Base-by-base conservation (phyloP, 2,888 invertebrate species). In the Ophion ellenae region DNA sequence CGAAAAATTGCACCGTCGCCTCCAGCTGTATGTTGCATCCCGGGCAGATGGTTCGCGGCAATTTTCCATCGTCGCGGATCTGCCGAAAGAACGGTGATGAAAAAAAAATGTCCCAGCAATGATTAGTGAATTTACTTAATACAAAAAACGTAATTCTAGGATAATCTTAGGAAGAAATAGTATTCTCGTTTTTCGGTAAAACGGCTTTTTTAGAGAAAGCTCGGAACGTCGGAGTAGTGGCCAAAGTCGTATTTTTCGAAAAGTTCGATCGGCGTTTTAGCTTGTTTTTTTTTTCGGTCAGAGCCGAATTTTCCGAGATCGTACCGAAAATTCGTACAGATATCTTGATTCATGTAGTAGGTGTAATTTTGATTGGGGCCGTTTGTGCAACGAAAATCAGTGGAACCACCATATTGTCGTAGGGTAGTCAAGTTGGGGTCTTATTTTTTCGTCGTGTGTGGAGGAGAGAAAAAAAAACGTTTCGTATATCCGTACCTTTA, bases 1-100 rank as follows among this genome's bases (percentile, higher is more conserved):
- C 96, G 90, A 97, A 95, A 93, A 97, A 97, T 90, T 96, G 96
- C 81, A 96, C 96, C 32, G 97, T 96, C 66, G 97, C 96, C 92
- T 97, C 97, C 89, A 97, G 92, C 92, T 97, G 97, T 83, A 97
- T 96, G 86, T 96, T 96, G 90, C 97, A 97, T 63, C 97, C 96
- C 10, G 97, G 97, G 91, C 97, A 97, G 89, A 97, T 96, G 28
- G 96, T 96, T 77, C 96, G 95, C 2, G 97, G 97, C 87, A 96
- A 95, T 91, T 96, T 96, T 0, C 96, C 96, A 95, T 97, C 97
- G 92, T 97, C 95, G 77, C 94, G 94, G 45, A 97, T 95, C 97
- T 97, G 91, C 4, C 17, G 10, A 59, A 59, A 32, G 57, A 36
- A 10, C 53, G 9, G 4, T 2, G 4, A 14, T 20, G 20, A 14